Conservation (phyloP, 2,797 vertebrate species). For the Chrosomus eos region DNA sequence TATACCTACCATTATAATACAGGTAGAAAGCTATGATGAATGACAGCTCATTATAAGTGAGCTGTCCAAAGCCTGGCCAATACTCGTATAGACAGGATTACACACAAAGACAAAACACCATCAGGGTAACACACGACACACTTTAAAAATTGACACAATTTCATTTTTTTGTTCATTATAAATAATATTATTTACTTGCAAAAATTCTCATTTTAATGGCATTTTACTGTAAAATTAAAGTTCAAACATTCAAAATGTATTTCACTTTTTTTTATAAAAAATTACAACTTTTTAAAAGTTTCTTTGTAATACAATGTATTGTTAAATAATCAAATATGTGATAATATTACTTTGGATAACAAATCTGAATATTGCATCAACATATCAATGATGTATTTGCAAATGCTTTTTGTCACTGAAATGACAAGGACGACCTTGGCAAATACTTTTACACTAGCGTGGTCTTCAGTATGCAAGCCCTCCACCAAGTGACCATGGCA, state of each 20-base stretch:
- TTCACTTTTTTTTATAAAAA: neutral
- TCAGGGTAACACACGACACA: neutral
- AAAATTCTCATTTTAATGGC: neutral
- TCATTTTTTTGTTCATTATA: neutral
- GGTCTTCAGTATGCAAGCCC: conserved; percentile 59
- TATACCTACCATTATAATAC: too few species aligned
- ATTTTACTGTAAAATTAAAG: neutral
- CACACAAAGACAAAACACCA: neutral
- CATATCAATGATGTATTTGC: neutral
- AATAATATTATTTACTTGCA: neutral
- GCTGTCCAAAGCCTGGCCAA: neutral
- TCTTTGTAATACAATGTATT: neutral
- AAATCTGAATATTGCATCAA: neutral
- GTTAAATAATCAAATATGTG: neutral
- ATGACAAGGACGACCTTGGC: conserved; percentile 62
- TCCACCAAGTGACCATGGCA: conserved; percentile 72
- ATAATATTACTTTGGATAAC: neutral
- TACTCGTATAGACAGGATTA: neutral
- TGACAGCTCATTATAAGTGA: neutral
- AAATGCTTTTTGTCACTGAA: conserved; percentile 48
- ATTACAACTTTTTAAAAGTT: neutral
- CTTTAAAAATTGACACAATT: too few species aligned
- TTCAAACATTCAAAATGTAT: neutral
- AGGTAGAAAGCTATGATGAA: neutral
- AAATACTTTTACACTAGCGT: conserved; percentile 60